Evolutionary conservation across 2,113 vertebrate genomes (phyloP), one percentile per base, ranked within the genome.

Genomic region (Syngnathoides biaculeatus): DNA sequence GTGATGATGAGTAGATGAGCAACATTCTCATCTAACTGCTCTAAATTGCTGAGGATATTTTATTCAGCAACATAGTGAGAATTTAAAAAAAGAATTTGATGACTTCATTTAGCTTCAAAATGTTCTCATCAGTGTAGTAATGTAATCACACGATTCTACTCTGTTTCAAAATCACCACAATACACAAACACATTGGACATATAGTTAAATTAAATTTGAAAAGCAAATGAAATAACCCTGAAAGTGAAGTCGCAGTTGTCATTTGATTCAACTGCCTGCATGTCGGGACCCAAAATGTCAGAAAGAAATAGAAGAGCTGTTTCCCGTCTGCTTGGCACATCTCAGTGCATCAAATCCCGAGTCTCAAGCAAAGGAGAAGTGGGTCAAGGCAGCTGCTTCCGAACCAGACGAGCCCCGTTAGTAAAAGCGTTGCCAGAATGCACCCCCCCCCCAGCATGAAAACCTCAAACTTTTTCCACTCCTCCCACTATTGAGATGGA

Each of bases 371-470:
- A 71, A 61, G 68, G 66, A 84, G 79, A 91, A 84, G n/a, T 86
- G 84, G 86, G 84, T 87, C 87, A 85, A 5, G 68, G 69, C 64
- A 61, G 72, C 74, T 57, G 72, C 39, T 75, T 75, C 64, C 72
- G 35, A 2, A 76, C n/a, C 56, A 60, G 63, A 30, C 60, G 6
- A 75, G 20, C 52, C 66, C 24, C 40, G 24, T 83, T 47, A 39
- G 66, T 48, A 5, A 5, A 72, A 75, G 14, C 63, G 20, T 61
- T 5, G 72, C 72, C 82, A 82, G 82, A 75, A 71, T 64, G 27
- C 27, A 3, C 19, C 63, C 76, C 76, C 80, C 78, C 78, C 58
- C 39, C 22, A 58, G 79, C 64, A 65, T 50, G 8, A 57, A 68
- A 69, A 74, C 76, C 83, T 62, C 64, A 12, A 74, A 67, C 52